A percentile compares a stretch with the other conserved stretches of the same genome.
These are phyloP conservation scores for Rhingia campestris DNA, from an alignment of 2,888 invertebrate genomes.

Conservation along the genomic window DNA sequence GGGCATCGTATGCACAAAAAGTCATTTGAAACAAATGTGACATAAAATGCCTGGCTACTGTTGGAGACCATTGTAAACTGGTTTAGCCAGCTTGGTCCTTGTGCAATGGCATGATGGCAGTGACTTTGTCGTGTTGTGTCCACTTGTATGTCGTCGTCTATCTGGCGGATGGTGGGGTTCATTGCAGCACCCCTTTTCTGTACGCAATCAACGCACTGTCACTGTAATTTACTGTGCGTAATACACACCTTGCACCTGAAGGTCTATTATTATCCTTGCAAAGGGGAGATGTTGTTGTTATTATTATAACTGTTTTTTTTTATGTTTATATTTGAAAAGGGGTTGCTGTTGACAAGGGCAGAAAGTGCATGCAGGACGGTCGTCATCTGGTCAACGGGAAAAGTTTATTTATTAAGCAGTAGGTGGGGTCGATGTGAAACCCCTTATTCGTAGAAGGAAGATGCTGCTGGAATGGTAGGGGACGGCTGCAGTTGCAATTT, in stretches of 20 bases:
- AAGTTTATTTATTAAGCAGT: conserved; percentile 62
- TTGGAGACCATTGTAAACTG: conserved; percentile 59
- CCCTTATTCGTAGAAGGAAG: conserved; percentile 29
- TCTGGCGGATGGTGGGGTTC: conserved; percentile 2
- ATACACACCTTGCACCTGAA: conserved; percentile 73
- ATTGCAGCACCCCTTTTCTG: conserved; percentile 36
- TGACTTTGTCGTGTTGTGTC: conserved; percentile 10
- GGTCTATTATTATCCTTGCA: conserved; percentile 62
- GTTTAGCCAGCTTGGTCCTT: conserved; percentile 47
- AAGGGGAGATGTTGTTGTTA: conserved; percentile 15
- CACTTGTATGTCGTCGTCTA: background rate
- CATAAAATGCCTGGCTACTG: conserved; percentile 70
- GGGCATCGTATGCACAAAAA: conserved; percentile 15
- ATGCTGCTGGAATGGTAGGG: conserved; percentile 7
- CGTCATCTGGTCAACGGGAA: conserved; percentile 66
- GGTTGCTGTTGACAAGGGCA: conserved; percentile 59
- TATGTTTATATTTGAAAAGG: conserved; percentile 30
- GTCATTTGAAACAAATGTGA: conserved; percentile 72
- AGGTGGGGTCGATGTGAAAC: conserved; percentile 28
- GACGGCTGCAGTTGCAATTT: conserved; percentile 60
- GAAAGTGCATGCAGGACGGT: conserved; percentile 23
- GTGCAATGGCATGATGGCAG: conserved; percentile 17
- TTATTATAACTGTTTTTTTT: background rate
- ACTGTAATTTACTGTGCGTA: conserved; percentile 72
- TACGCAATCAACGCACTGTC: conserved; percentile 69